phyloP scores from a whole-genome alignment of 2,888 invertebrate genomes.

The Drosophila picticornis region DNA sequence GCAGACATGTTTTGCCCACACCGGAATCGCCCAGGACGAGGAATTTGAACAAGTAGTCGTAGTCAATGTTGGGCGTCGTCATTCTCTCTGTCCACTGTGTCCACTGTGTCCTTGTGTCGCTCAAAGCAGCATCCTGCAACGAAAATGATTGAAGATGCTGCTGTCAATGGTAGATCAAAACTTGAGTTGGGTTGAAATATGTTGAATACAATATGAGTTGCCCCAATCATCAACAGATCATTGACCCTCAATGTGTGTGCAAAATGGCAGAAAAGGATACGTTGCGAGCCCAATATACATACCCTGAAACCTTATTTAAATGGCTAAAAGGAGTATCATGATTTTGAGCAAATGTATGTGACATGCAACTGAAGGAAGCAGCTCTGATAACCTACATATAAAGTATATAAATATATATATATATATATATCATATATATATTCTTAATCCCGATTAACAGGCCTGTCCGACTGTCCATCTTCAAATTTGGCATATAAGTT shows the following conservation, averaged over 20 bases:
- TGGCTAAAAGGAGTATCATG: background rate
- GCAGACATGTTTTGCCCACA: slow-evolving; percentile 98
- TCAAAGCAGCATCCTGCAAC: slow-evolving; percentile 34
- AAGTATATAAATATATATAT: too few relatives aligned
- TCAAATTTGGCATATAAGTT: background rate
- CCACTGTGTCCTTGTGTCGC: slow-evolving; percentile 10
- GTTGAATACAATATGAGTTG: background rate
- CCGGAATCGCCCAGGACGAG: slow-evolving; percentile 98
- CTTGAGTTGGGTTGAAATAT: slow-evolving; percentile 15
- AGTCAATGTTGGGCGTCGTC: slow-evolving; percentile 81
- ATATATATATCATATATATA: background rate
- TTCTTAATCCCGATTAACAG: background rate
- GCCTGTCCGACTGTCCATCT: background rate
- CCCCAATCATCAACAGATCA: background rate
- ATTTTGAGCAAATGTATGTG: background rate
- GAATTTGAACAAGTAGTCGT: slow-evolving; percentile 87
- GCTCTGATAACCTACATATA: background rate
- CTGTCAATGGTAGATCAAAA: slow-evolving; percentile 18
- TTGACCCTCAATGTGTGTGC: background rate
- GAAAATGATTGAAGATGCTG: slow-evolving; percentile 8
- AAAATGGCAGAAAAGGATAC: background rate
- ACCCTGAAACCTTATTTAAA: background rate
- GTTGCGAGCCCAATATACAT: background rate
- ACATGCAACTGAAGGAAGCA: background rate
- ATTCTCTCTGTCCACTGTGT: slow-evolving; percentile 37